Evolutionary conservation across 2,888 invertebrate species (phyloP), one percentile per base, ranked within the genome.

Genomic region (Melieria omissa): DNA sequence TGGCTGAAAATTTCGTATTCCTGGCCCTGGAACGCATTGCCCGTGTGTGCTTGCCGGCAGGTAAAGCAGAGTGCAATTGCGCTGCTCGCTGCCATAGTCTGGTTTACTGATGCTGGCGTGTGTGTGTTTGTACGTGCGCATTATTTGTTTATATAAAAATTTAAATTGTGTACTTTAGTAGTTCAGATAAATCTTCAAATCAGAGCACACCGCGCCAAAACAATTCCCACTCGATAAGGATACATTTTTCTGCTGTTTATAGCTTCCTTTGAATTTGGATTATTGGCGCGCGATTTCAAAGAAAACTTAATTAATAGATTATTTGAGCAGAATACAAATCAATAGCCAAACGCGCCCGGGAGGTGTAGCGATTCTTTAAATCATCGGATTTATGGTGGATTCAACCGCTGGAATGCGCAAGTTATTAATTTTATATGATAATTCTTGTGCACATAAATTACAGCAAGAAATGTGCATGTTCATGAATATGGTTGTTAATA

Each of bases 91-190:
- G 14, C 49, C 52, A 65, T 54, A 41, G 41, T n/a, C n/a, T 4
- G 10, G 41, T 49, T 1, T 44, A 4, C 54, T 65, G 12, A 52
- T 65, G 3, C 45, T 65, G 10, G 3, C 54, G 3, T 42, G 10
- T 5, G 42, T 44, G 44, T 52, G 49, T 64, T 52, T 2, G 14
- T 29, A 29, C 29, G 29, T 0, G 29, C 29, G 29, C 29, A 29
- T 3, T 1, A 29, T 64, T 14, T 70, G 55, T 63, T 69, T 52
- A 61, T 41, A 68, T 41, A 60, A 49, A 63, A 57, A 10, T 9
- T 60, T 60, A 16, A 61, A 60, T 67, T 60, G 60, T 52, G n/a
- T 52, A 60, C 55, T 69, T 63, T 41, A 63, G n/a, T 63, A 45
- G 62, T 55, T 10, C 16, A 63, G 55, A 46, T 49, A 63, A 63